phyloP scores from a whole-genome alignment of 2,888 invertebrate species.

The Lamellibrachia satsuma region DNA sequence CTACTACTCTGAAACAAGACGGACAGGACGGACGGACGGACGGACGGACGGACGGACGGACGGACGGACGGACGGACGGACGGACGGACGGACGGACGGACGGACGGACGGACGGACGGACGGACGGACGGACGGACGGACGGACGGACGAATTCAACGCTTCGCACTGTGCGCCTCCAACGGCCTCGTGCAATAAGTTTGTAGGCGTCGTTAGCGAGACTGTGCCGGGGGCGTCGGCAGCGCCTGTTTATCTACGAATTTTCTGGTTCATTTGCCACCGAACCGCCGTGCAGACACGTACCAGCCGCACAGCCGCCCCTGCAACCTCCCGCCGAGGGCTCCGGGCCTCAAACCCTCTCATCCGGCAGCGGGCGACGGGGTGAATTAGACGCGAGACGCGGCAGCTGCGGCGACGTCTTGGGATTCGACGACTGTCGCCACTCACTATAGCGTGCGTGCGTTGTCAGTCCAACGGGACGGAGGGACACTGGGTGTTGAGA shows the following conservation, averaged over 20 bases:
- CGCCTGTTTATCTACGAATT: constrained; percentile 5
- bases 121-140: not conserved
- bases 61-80: not conserved
- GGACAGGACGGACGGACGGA: not conserved
- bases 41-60: not conserved
- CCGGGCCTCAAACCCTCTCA: not conserved
- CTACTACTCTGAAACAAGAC: not conserved
- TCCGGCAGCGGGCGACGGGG: not conserved
- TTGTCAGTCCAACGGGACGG: not conserved
- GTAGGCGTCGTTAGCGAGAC: not conserved
- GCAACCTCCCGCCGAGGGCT: not conserved
- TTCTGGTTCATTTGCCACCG: not conserved
- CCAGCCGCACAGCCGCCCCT: not conserved
- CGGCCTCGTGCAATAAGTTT: not conserved
- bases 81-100: not conserved
- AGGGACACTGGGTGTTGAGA: too few species aligned
- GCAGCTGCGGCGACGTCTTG: too few species aligned
- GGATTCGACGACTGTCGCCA: not conserved
- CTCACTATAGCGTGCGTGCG: not conserved
- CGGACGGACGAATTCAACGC: not conserved
- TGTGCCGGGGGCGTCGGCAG: not conserved
- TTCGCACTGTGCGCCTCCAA: not conserved
- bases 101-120: not conserved
- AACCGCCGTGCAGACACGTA: constrained; percentile 1
- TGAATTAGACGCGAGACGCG: not conserved